phyloP scores from a whole-genome alignment of 2,797 vertebrate species.

The Orientallactaga sibirica region DNA sequence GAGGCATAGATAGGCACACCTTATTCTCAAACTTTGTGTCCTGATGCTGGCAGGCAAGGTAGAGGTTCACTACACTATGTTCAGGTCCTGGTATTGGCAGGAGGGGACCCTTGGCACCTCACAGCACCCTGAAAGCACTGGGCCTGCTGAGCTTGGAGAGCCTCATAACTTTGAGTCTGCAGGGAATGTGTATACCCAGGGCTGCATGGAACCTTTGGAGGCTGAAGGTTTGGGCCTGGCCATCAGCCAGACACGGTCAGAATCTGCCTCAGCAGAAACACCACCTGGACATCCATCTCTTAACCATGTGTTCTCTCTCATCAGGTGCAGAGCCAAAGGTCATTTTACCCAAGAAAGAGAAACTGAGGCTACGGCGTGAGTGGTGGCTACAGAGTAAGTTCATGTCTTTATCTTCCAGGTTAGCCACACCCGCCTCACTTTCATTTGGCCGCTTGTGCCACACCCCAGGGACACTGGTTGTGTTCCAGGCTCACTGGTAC shows the following conservation, averaged over 20 bases:
- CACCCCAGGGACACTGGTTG: fast-evolving
- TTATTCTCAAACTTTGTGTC: neutral
- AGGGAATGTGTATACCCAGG: neutral
- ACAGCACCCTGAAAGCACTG: neutral
- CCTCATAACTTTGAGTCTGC: fast-evolving
- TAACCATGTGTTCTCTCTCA: neutral
- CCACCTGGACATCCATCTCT: neutral
- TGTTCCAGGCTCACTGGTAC: neutral
- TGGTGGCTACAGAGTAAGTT: constrained; percentile 90
- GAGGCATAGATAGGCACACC: neutral
- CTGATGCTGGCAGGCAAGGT: neutral
- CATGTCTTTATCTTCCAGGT: fast-evolving
- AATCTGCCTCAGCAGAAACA: neutral
- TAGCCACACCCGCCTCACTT: neutral
- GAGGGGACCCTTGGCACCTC: neutral
- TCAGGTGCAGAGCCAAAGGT: constrained; percentile 84
- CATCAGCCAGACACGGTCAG: neutral
- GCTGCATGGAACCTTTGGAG: neutral
- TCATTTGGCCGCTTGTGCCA: neutral
- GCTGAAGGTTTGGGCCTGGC: neutral
- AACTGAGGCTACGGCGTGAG: constrained; percentile 88
- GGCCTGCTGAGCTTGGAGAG: neutral
- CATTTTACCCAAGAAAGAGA: constrained; percentile 89
- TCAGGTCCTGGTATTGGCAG: neutral
- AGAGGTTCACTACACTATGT: neutral